Evolutionary conservation across 2,113 vertebrate genomes (phyloP).

Genomic region (Lethenteron reissneri): DNA sequence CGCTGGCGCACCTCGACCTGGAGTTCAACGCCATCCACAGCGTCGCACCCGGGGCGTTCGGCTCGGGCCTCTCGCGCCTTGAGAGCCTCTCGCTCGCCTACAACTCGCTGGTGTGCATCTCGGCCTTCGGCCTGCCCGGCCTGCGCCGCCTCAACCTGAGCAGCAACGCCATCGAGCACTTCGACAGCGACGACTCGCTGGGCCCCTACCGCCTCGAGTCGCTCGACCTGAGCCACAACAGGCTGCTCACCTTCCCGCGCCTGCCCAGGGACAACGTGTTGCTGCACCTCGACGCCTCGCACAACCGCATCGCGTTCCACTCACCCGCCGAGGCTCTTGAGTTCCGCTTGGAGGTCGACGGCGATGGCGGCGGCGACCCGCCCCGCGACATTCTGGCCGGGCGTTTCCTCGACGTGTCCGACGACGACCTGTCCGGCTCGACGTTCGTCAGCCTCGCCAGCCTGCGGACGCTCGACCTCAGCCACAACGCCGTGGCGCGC

Average conservation of each 20-base stretch:
- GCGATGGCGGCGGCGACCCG: not conserved
- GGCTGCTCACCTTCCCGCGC: conserved; percentile 42
- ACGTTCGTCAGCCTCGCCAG: conserved; percentile 16
- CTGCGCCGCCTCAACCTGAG: conserved; percentile 54
- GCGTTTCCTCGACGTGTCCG: not conserved
- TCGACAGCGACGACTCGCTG: conserved; percentile 24
- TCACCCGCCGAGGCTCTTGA: conserved; percentile 15
- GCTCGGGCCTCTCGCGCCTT: conserved; percentile 28
- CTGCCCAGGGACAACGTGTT: conserved; percentile 38
- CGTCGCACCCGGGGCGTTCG: conserved; percentile 69
- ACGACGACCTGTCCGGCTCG: conserved; percentile 10
- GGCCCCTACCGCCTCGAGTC: conserved; percentile 26
- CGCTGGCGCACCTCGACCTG: conserved; percentile 37
- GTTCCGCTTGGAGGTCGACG: not conserved
- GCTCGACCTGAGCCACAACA: conserved; percentile 69
- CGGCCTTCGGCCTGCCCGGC: conserved; percentile 50
- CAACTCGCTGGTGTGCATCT: conserved; percentile 82
- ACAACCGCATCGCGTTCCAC: conserved; percentile 39
- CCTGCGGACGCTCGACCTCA: conserved; percentile 52
- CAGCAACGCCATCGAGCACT: conserved; percentile 63
- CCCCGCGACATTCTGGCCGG: not conserved
- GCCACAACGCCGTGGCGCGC: conserved; percentile 54
- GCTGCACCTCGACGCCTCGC: conserved; percentile 44
- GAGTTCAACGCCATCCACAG: conserved; percentile 80
- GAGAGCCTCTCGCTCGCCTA: conserved; percentile 57